Evolutionary conservation across 1,140 invertebrate species (phyloP), one percentile per base, ranked within the genome.

Genomic region (Apocrypta bakeri): DNA sequence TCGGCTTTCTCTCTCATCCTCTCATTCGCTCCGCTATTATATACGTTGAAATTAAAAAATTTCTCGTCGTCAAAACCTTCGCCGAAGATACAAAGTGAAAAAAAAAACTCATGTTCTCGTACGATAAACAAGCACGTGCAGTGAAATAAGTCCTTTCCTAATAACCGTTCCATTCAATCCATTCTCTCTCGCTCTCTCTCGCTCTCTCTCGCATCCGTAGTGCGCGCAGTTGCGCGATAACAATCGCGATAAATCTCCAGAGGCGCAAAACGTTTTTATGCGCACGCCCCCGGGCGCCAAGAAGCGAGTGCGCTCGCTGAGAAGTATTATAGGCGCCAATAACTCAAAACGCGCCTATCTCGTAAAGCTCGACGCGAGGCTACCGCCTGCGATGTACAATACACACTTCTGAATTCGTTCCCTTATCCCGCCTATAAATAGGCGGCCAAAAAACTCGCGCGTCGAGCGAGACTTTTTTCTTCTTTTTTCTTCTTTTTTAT

Each of bases 341-440:
- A 81, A 74, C 12, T 81, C 69, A 81, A 74, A 81, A 40, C 25
- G 69, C 40, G 37, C 14, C 63, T 78, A 78, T 78, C 66, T 80
- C 71, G 69, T 73, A 73, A 72, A 64, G 68, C 42, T 63, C 29
- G 11, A 3, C 31, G 31, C 29, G 7, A 31, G 68, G 68, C 68
- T 29, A 29, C 31, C 27, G 68, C 68, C 17, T 27, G 12, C 21
- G 68, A 14, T 12, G 33, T 37, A 37, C 9, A 9, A 17, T 6
- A 31, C 1, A 27, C 66, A 72, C 74, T 82, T 82, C 73, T 82
- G 76, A 82, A 82, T 82, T 71, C 42, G 73, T 61, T 69, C 40
- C 73, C 72, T 69, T 76, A 75, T 82, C 21, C 25, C 40, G 21
- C 14, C 7, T 81, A 75, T 74, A 81, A 75, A 81, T 81, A 81